Evolutionary conservation across 2,888 invertebrate genomes (phyloP).

Genomic region (Catonia carolina): DNA sequence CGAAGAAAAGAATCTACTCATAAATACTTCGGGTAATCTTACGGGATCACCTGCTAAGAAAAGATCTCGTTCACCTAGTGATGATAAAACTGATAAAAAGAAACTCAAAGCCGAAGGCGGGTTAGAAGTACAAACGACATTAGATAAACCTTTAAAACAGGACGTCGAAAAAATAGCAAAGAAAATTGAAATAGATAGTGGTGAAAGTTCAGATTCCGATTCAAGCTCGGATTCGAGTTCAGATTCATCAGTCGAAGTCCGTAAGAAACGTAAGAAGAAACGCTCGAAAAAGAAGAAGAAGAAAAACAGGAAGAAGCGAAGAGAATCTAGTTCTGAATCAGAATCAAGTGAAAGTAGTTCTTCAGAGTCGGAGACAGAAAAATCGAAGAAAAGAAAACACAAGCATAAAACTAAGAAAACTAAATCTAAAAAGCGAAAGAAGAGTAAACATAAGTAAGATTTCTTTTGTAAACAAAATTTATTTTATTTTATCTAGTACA

Average conservation of each 20-base stretch:
- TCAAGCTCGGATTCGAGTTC: conserved; percentile 49
- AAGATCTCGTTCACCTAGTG: conserved; percentile 21
- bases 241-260: conserved; percentile 20
- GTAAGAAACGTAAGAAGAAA: conserved; percentile 61
- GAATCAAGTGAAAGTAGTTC: conserved; percentile 30
- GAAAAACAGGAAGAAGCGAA: conserved; percentile 32
- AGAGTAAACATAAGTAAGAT: conserved; percentile 27
- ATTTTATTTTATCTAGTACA: no score
- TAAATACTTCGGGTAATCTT: conserved; percentile 10
- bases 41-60: conserved; percentile 18
- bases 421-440: conserved; percentile 33
- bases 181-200: conserved; percentile 21
- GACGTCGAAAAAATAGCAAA: conserved; percentile 13
- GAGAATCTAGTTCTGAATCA: conserved; percentile 30
- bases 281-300: conserved; percentile 73
- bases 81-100: conserved; percentile 16
- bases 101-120: conserved; percentile 8
- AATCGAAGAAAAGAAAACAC: conserved; percentile 33
- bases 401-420: conserved; percentile 34
- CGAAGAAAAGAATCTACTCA: conserved; percentile 22
- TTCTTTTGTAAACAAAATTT: no score
- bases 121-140: neutral
- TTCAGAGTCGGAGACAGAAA: conserved; percentile 31
- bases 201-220: conserved; percentile 48
- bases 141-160: neutral